A percentile compares a stretch with the other conserved stretches of the same genome.
Evolutionary conservation across 2,888 invertebrate species (phyloP).

Genomic region (Oxycera nigricornis): DNA sequence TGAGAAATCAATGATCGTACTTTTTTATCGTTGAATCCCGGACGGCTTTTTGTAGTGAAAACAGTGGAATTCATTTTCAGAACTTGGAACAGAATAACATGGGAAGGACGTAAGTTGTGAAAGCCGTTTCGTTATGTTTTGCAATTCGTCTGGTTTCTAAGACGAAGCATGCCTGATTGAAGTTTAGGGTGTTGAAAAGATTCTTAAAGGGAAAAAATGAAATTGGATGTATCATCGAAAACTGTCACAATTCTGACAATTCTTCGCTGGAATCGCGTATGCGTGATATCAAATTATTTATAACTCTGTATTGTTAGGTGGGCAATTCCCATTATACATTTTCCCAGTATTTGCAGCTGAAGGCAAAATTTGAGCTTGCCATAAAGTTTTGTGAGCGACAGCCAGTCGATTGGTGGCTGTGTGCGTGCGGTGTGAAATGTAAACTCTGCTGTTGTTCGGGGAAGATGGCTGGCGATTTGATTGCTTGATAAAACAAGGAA

Average conservation of each 20-base stretch:
- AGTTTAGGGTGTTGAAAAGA: too few relatives aligned
- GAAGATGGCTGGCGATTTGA: not conserved
- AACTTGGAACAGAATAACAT: not conserved
- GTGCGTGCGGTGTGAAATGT: not conserved
- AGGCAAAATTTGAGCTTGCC: not conserved
- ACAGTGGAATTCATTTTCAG: not conserved
- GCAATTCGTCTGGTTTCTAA: not conserved
- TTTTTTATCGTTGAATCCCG: too few relatives aligned
- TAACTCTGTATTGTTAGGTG: not conserved
- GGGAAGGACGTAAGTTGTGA: not conserved
- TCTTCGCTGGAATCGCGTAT: not conserved
- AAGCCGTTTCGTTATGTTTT: not conserved
- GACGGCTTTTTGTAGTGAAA: too few relatives aligned
- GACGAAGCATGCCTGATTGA: not conserved
- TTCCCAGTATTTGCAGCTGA: not conserved
- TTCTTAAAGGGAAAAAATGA: too few relatives aligned
- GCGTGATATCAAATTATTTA: not conserved
- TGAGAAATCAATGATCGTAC: too few relatives aligned
- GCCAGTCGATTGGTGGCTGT: not conserved
- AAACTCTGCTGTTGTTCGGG: not conserved
- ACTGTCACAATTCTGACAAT: not conserved
- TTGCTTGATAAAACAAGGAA: not conserved
- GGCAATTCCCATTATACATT: not conserved
- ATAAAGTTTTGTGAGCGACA: constrained; percentile 13
- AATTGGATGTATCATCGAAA: not conserved